Evolutionary conservation across 2,797 vertebrate genomes (phyloP).

Genomic region (Hypotaenidia philippensis): DNA sequence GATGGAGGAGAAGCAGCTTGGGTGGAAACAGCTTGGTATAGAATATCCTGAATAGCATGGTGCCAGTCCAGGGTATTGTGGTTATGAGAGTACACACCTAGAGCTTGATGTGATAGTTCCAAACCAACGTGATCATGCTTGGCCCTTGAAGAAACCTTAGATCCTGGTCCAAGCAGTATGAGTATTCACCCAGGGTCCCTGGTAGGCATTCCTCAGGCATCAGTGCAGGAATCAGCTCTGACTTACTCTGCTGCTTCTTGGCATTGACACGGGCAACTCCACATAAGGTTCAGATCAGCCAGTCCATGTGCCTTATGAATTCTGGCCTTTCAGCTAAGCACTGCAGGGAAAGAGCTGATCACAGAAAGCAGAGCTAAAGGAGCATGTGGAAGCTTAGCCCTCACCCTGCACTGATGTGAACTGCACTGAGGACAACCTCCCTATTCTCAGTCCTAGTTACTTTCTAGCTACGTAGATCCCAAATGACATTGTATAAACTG

Average conservation of each 20-base stretch:
- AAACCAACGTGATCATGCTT: not conserved
- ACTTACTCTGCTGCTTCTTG: not conserved
- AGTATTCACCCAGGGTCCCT: not conserved
- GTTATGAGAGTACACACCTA: not conserved
- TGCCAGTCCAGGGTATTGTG: not conserved
- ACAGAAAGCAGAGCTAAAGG: not conserved
- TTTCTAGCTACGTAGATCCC: not conserved
- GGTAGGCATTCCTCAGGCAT: not conserved
- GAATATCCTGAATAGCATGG: not conserved
- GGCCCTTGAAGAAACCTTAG: not conserved
- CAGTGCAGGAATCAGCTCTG: not conserved
- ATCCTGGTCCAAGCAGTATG: not conserved
- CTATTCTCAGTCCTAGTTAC: not conserved
- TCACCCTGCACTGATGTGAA: not conserved
- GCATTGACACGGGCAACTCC: not conserved
- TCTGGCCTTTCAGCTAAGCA: not conserved
- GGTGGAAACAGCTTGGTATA: not conserved
- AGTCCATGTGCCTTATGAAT: not conserved
- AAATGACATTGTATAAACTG: not conserved
- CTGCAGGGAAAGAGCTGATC: not conserved
- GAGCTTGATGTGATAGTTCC: not conserved
- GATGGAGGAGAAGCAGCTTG: not conserved
- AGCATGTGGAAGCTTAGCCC: not conserved
- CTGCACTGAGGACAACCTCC: not conserved
- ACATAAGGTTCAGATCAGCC: not conserved